Percentiles rank a stretch among this genome's conserved stretches.
Conservation (phyloP, 2,888 invertebrate genomes). For the Cheilosia grossa region DNA sequence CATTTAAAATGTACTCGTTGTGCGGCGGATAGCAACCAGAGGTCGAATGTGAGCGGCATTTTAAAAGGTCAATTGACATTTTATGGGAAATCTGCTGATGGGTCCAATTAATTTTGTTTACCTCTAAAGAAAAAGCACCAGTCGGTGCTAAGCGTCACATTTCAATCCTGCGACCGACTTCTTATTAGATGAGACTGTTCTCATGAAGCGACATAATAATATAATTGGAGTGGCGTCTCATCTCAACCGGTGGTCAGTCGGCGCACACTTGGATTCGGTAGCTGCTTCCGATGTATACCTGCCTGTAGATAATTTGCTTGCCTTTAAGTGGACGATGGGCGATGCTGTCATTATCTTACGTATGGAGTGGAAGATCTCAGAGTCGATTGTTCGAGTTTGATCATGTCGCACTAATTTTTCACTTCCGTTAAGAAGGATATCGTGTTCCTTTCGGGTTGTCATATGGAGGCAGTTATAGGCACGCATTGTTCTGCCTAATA, state of each 20-base stretch:
- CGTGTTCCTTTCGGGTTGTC: background rate
- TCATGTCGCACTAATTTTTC: constrained; percentile 29
- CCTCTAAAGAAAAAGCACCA: background rate
- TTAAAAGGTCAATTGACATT: constrained; percentile 16
- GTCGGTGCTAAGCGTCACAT: constrained; percentile 34
- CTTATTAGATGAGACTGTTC: constrained; percentile 68
- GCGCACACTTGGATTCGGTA: constrained; percentile 53
- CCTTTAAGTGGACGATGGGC: constrained; percentile 57
- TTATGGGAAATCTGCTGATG: background rate
- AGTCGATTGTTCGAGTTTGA: constrained; percentile 31
- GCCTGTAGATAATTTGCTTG: constrained; percentile 56
- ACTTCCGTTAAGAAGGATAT: constrained; percentile 19
- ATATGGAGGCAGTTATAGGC: background rate
- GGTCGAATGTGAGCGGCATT: constrained; percentile 10
- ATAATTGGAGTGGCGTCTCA: constrained; percentile 68
- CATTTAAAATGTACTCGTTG: constrained; percentile 61
- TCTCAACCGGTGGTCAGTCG: constrained; percentile 65
- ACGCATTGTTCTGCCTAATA: too few species aligned
- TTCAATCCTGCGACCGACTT: constrained; percentile 56
- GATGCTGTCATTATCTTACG: constrained; percentile 61
- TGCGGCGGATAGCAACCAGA: background rate
- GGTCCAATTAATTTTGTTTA: background rate
- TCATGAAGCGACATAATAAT: constrained; percentile 63
- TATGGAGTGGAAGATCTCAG: constrained; percentile 23
- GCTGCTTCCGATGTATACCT: constrained; percentile 66